Evolutionary conservation across 2,797 vertebrate genomes (phyloP).

Genomic region (Halcyon leucocephala): DNA sequence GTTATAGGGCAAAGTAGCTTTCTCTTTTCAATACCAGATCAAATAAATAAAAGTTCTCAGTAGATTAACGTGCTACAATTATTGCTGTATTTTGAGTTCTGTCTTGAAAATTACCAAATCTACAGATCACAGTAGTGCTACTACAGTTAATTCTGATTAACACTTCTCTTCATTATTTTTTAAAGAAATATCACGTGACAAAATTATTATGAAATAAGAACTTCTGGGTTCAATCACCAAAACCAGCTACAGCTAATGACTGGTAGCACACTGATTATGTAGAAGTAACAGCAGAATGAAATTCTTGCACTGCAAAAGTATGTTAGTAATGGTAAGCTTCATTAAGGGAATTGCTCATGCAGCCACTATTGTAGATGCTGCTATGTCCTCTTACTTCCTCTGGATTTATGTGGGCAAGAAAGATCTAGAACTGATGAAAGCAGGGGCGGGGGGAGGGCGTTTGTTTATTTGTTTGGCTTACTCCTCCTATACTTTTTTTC

Average conservation of each 20-base stretch:
- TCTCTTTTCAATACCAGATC: neutral
- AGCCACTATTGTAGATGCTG: neutral
- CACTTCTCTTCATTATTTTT: neutral
- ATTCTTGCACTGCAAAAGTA: neutral
- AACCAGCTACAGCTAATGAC: neutral
- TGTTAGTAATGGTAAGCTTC: neutral
- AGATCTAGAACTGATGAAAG: neutral
- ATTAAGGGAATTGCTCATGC: neutral
- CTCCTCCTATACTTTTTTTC: conserved; percentile 7
- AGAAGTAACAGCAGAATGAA: neutral
- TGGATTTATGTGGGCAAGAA: neutral
- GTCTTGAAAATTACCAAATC: neutral
- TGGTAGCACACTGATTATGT: neutral
- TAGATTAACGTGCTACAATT: neutral
- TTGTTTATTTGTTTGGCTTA: neutral
- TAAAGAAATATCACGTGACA: neutral
- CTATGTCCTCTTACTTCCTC: neutral
- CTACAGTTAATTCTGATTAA: neutral
- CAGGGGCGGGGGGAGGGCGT: no score
- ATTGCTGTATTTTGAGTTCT: neutral
- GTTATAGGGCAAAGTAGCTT: neutral
- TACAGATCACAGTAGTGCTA: neutral
- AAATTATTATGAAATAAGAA: neutral
- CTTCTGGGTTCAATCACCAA: neutral
- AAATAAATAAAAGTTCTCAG: neutral